phyloP scores from a whole-genome alignment of 1,140 invertebrate genomes.

The Nymphalis io region DNA sequence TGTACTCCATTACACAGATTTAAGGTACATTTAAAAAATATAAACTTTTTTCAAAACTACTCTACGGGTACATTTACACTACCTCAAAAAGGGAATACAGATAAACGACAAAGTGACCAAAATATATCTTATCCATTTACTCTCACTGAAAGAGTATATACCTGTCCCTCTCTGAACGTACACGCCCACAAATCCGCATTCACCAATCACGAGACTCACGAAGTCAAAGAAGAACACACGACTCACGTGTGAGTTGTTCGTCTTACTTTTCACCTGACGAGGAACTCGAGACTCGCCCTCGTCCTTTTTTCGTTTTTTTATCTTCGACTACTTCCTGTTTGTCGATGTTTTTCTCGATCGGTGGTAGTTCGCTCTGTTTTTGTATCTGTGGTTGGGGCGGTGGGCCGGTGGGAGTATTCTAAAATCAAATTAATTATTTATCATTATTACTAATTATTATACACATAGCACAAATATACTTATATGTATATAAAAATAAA shows the following conservation, averaged over 20 bases:
- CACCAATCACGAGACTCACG: not conserved
- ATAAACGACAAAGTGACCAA: conserved; percentile 31
- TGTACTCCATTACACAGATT: conserved; percentile 32
- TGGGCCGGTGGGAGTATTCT: conserved; percentile 51
- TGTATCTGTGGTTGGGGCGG: conserved; percentile 40
- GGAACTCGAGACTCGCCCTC: conserved; percentile 68
- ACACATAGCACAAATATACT: too few species aligned
- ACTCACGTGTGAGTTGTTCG: conserved; percentile 1
- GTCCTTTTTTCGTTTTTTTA: conserved; percentile 61
- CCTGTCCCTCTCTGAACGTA: conserved; percentile 12
- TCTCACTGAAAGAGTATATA: conserved; percentile 17
- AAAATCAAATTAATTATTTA: conserved; percentile 13
- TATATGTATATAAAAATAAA: too few species aligned
- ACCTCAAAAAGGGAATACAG: conserved; percentile 18
- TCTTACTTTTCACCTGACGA: conserved; percentile 69
- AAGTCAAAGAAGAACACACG: conserved; percentile 22
- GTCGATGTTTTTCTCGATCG: conserved; percentile 40
- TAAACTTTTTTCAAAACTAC: conserved; percentile 26
- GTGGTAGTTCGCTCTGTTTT: conserved; percentile 40
- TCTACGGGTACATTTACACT: conserved; percentile 19
- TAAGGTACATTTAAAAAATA: conserved; percentile 28
- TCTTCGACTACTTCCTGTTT: conserved; percentile 54
- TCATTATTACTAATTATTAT: not conserved
- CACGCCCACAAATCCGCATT: not conserved
- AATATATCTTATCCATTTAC: conserved; percentile 39